These are phyloP conservation scores for Gymnorhina tibicen DNA, from an alignment of 2,113 vertebrate species.

Conservation along the genomic window DNA sequence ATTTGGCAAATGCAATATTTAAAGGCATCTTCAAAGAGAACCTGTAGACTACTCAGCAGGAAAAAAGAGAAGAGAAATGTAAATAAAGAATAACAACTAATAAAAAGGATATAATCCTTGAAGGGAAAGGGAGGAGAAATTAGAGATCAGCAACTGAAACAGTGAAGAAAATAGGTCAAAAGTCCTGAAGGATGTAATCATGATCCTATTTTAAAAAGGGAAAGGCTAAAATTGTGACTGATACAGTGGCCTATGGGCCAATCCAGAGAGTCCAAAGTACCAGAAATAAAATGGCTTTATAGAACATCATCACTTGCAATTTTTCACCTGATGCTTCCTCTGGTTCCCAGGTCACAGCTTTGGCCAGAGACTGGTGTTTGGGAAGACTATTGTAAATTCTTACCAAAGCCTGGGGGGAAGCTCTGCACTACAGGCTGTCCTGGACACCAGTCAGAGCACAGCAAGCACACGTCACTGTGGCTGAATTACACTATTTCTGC, in stretches of 20 bases:
- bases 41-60: not conserved
- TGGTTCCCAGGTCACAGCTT: not conserved
- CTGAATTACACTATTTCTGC: not conserved
- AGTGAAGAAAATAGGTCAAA: slow-evolving; percentile 5
- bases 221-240: slow-evolving; percentile 26
- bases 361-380: not conserved
- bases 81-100: not conserved
- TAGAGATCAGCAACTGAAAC: not conserved
- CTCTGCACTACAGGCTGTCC: not conserved
- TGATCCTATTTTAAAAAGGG: slow-evolving; percentile 4
- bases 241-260: slow-evolving; percentile 2
- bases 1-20: not conserved
- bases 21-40: not conserved
- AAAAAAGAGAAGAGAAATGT: not conserved
- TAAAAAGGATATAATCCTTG: not conserved
- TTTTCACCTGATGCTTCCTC: not conserved
- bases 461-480: not conserved
- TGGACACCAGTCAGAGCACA: not conserved
- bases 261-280: not conserved
- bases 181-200: not conserved
- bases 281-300: not conserved
- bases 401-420: not conserved
- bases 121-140: not conserved
- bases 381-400: not conserved
- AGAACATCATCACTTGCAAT: not conserved